Percentiles rank a stretch among this genome's conserved stretches.
Evolutionary conservation across 2,797 vertebrate species (phyloP).

Genomic region (Erithacus rubecula): DNA sequence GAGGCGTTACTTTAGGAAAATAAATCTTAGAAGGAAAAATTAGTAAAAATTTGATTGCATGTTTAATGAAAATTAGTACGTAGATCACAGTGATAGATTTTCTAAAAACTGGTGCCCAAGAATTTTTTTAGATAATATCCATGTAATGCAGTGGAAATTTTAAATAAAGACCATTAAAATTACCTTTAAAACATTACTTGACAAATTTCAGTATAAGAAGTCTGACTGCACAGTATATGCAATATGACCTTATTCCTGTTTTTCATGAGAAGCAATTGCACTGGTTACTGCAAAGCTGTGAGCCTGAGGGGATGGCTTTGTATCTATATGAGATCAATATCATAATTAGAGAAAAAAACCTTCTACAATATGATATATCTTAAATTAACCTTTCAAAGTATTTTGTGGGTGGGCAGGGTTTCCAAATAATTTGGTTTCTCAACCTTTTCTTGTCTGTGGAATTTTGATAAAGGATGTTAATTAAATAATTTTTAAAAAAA

Average conservation of each 20-base stretch:
- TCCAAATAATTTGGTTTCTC: neutral
- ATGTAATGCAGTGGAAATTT: neutral
- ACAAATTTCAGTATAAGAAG: neutral
- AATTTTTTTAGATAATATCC: neutral
- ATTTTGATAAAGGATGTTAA: constrained; percentile 6
- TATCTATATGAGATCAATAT: neutral
- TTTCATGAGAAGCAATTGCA: neutral
- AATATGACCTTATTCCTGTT: neutral
- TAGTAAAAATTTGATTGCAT: neutral
- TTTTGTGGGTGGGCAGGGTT: neutral
- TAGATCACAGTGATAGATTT: neutral
- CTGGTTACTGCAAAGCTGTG: neutral
- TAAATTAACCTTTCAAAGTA: constrained; percentile 17
- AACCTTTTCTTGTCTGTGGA: neutral
- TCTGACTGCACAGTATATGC: neutral
- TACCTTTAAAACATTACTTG: neutral
- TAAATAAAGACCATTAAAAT: neutral
- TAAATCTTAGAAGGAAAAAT: neutral
- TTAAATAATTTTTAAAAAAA: neutral
- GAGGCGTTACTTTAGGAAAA: neutral
- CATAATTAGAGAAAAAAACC: neutral
- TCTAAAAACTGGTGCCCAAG: neutral
- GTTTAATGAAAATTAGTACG: neutral
- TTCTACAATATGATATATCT: neutral
- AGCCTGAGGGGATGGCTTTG: neutral